These are phyloP conservation scores for Platygyra sinensis DNA, from an alignment of 64 coral and sea anemone genomes.

Conservation along the genomic window DNA sequence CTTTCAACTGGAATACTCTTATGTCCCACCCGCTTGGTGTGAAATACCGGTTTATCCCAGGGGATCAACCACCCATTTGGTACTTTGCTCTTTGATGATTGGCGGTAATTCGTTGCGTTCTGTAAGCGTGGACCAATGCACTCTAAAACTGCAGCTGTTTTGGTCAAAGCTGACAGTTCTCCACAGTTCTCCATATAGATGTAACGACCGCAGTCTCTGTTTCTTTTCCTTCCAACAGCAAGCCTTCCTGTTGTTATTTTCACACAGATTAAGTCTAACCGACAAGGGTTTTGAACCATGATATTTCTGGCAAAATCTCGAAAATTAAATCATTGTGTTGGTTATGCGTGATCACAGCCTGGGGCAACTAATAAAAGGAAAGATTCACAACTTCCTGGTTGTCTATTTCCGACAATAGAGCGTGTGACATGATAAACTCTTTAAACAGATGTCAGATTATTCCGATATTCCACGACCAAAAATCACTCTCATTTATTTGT, in stretches of 20 bases:
- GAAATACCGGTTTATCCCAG: background rate
- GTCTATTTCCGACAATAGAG: background rate
- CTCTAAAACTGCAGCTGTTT: too few species aligned
- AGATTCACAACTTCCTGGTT: background rate
- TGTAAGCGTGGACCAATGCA: too few species aligned
- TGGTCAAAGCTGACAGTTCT: too few species aligned
- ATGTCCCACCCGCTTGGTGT: background rate
- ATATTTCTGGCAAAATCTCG: background rate
- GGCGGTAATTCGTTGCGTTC: too few species aligned
- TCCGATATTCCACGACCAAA: background rate
- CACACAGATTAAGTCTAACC: background rate
- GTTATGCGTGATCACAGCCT: background rate
- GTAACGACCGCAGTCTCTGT: background rate
- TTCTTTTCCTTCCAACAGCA: background rate
- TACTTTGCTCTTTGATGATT: too few species aligned
- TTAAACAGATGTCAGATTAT: background rate
- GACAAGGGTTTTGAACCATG: background rate
- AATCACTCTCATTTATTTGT: too few species aligned
- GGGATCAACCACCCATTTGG: background rate
- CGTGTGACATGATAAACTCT: background rate
- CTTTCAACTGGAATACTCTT: background rate
- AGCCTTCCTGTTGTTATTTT: background rate
- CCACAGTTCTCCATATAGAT: background rate
- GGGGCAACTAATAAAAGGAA: background rate
- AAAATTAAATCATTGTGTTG: background rate